These are phyloP conservation scores for Hymenopus coronatus DNA, from an alignment of 2,888 invertebrate species.

Conservation along the genomic window DNA sequence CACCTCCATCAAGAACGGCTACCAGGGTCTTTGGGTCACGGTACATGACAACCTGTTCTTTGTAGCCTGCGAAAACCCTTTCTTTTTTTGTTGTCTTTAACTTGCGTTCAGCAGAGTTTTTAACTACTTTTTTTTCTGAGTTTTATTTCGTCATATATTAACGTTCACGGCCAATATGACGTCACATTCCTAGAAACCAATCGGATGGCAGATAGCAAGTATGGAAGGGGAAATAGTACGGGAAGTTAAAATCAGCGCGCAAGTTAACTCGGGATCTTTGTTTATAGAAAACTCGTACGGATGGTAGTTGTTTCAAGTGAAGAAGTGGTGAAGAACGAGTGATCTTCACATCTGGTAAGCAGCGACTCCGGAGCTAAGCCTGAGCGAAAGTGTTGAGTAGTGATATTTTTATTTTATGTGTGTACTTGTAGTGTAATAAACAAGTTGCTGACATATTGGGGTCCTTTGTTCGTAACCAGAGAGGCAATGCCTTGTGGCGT, in stretches of 20 bases:
- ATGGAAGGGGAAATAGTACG: constrained; percentile 3
- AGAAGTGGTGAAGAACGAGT: neutral
- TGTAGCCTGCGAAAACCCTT: neutral
- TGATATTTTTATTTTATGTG: neutral
- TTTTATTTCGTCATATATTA: constrained; percentile 7
- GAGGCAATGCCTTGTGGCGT: no score
- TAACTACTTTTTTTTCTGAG: neutral
- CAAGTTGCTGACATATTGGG: no score
- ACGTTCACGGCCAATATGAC: constrained; percentile 5
- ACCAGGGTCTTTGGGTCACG: neutral
- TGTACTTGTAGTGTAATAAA: no score
- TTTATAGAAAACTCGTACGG: neutral
- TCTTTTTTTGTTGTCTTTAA: neutral
- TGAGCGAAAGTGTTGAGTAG: neutral
- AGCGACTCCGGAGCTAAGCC: neutral
- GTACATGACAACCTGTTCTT: neutral
- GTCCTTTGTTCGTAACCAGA: no score
- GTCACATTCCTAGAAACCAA: neutral
- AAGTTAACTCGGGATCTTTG: neutral
- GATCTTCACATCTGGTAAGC: neutral
- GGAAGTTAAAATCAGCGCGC: constrained; percentile 9
- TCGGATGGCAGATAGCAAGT: neutral
- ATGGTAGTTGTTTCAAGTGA: neutral
- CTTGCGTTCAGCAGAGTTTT: neutral
- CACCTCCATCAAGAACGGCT: neutral